A percentile compares a stretch with the other conserved stretches of the same genome.
These are phyloP conservation scores for Theretra japonica DNA, from an alignment of 2,888 invertebrate species.

Conservation along the genomic window DNA sequence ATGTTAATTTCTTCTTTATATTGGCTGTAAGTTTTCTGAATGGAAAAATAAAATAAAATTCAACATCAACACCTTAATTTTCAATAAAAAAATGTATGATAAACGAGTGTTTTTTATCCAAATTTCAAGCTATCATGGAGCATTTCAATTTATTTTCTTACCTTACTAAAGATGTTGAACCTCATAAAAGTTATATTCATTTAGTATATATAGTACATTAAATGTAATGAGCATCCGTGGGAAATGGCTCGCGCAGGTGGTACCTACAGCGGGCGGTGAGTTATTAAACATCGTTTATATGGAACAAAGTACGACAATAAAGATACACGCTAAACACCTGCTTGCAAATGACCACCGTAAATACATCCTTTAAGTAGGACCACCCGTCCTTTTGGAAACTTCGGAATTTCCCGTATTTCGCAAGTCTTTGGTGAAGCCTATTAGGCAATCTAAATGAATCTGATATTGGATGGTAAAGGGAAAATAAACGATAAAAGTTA, in stretches of 20 bases:
- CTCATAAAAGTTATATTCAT: background rate
- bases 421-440: background rate
- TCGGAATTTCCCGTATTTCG: background rate
- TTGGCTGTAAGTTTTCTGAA: no score
- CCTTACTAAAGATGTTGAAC: no score
- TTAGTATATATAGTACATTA: background rate
- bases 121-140: no score
- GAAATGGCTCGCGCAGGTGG: background rate
- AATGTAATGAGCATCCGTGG: background rate
- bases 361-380: slow-evolving; percentile 29
- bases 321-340: slow-evolving; percentile 33
- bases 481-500: no score
- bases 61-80: no score
- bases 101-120: no score
- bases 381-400: slow-evolving; percentile 26
- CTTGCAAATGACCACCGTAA: slow-evolving; percentile 25
- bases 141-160: no score
- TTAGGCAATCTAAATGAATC: no score
- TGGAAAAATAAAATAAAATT: no score
- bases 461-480: no score
- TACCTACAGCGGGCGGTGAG: background rate
- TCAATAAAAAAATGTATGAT: no score
- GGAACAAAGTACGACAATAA: slow-evolving; percentile 9
- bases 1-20: no score
- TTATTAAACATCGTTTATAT: slow-evolving; percentile 20